A percentile compares a stretch with the other conserved stretches of the same genome.
These are phyloP conservation scores for Burhinus bistriatus DNA, from an alignment of 2,113 vertebrate species.

Conservation along the genomic window DNA sequence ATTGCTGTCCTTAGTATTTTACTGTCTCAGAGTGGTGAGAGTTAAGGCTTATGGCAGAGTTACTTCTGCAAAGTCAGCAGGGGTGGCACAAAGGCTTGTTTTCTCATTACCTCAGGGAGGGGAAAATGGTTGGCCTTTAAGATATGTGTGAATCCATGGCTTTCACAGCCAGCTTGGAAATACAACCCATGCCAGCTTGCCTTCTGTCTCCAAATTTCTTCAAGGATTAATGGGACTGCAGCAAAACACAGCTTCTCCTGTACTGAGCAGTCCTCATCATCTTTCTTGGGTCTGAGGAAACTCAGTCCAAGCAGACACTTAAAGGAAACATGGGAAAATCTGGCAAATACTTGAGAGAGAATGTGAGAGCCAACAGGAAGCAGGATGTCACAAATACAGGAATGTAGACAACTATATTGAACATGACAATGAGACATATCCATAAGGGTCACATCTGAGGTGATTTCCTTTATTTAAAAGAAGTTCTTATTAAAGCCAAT, in stretches of 20 bases:
- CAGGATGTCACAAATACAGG: slow-evolving; percentile 23
- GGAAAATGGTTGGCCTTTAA: background rate
- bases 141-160: background rate
- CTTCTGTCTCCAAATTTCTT: slow-evolving; percentile 17
- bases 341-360: background rate
- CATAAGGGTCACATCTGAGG: background rate
- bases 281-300: background rate
- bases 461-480: slow-evolving; percentile 8
- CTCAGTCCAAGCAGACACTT: background rate
- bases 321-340: background rate
- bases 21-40: background rate
- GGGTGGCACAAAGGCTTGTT: background rate
- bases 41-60: background rate
- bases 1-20: background rate
- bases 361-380: background rate
- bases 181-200: background rate
- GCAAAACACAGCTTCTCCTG: slow-evolving; percentile 11
- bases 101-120: background rate
- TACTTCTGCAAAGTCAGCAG: background rate
- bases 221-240: background rate
- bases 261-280: background rate
- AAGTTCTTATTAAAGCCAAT: background rate
- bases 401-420: background rate
- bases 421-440: background rate
- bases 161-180: slow-evolving; percentile 5